A percentile compares a stretch with the other conserved stretches of the same genome.
phyloP scores from a whole-genome alignment of 2,797 vertebrate genomes.

The Spheniscus humboldti region DNA sequence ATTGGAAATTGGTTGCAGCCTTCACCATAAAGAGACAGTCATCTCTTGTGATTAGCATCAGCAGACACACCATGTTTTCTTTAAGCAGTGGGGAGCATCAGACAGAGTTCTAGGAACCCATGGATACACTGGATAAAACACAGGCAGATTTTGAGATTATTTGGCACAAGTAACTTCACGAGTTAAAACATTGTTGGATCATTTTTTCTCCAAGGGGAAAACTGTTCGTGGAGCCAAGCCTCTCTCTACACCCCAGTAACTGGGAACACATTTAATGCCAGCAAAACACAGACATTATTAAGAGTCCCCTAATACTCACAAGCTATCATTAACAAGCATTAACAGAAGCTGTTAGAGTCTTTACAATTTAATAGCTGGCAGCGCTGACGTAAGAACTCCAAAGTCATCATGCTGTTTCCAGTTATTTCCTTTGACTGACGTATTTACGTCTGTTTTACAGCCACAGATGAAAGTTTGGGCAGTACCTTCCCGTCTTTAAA shows the following conservation, averaged over 20 bases:
- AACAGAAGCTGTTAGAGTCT: conserved; percentile 32
- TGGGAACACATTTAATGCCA: not conserved
- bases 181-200: not conserved
- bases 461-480: not conserved
- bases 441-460: not conserved
- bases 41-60: not conserved
- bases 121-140: not conserved
- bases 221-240: not conserved
- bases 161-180: not conserved
- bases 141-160: not conserved
- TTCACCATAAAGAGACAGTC: not conserved
- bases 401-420: not conserved
- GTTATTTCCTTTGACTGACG: not conserved
- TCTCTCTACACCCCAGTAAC: not conserved
- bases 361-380: not conserved
- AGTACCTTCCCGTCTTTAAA: not conserved
- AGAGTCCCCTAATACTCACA: not conserved
- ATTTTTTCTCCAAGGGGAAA: not conserved
- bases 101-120: not conserved
- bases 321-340: not conserved
- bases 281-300: not conserved
- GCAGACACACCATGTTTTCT: not conserved
- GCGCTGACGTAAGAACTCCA: not conserved
- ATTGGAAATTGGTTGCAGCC: not conserved
- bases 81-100: not conserved